Base-by-base conservation (phyloP, 2,888 invertebrate species). In the Halictus quadricinctus region DNA sequence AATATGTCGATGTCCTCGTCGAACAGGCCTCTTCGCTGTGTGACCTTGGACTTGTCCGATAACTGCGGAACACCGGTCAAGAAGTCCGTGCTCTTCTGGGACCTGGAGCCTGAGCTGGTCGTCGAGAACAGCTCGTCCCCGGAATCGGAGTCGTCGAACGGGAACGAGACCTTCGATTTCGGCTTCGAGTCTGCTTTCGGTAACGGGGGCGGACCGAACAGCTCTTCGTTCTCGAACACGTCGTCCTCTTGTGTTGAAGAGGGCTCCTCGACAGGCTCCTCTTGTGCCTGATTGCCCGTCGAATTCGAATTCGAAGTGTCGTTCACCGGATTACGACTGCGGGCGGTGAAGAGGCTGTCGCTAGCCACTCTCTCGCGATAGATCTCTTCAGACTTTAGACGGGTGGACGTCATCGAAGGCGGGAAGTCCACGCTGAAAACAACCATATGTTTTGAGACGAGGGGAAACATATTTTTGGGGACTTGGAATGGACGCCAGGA, bases 61-160 rank as follows among this genome's bases (percentile, higher is more conserved):
- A 83, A 86, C 70, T 90, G 92, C 29, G 92, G 76, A 2, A 78
- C 75, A 7, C 86, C 72, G 41, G 87, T 79, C 29, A 90, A 86
- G 72, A 91, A 88, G 83, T 93, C 93, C 41, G 91, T 90, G 74
- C 93, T 93, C 85, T 91, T 93, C 64, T 92, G 91, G 3, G 93
- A 92, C 50, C 91, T 90, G 12, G 93, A 91, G 72, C 91, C 92
- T 7, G 93, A 93, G 72, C 92, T 93, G n/a, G 92, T 89, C 80
- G 91, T 91, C 25, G 92, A 92, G 86, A 94, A 94, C 54, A 94
- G 88, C 72, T 94, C 94, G 83, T 94, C 93, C 21, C 92, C 93
- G 43, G 94, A 94, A 74, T 94, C 94, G 18, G 94, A 94, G 72
- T 94, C 94, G 80, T 94, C 94, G 87, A 94, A 94, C 60, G 94